Conservation (phyloP, 2,113 vertebrate genomes). For the Cathartes aura region DNA sequence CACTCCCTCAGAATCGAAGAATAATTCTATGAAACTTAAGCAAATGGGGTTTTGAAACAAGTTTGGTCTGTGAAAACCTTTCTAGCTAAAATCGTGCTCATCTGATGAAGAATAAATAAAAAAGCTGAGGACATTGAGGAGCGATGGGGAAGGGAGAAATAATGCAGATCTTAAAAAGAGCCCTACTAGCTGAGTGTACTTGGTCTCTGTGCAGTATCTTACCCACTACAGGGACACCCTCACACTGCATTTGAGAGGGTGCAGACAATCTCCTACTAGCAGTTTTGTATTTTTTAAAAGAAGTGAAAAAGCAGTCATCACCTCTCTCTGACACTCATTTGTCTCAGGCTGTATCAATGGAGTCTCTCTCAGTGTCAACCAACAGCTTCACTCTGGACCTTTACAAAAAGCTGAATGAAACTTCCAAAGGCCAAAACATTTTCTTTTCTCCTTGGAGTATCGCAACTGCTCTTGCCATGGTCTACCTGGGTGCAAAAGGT, state of each 20-base stretch:
- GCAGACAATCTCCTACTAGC: not conserved
- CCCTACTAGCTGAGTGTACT: not conserved
- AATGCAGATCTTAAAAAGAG: not conserved
- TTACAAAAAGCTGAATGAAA: constrained; percentile 77
- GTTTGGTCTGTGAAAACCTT: not conserved
- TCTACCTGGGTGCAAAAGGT: constrained; percentile 83
- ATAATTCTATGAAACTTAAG: not conserved
- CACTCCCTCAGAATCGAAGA: not conserved
- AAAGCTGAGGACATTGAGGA: not conserved
- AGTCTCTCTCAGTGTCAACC: constrained; percentile 76
- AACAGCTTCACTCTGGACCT: constrained; percentile 84
- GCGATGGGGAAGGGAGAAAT: not conserved
- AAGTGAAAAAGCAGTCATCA: not conserved
- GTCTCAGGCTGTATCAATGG: constrained; percentile 76
- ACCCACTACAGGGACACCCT: not conserved
- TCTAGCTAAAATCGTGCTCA: not conserved
- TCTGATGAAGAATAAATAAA: not conserved
- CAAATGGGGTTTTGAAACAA: not conserved
- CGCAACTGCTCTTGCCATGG: constrained; percentile 86
- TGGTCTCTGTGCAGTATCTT: not conserved
- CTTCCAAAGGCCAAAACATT: constrained; percentile 71
- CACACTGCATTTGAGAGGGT: not conserved
- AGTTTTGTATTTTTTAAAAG: not conserved
- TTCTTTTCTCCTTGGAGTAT: constrained; percentile 88
- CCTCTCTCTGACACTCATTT: not conserved